These are phyloP conservation scores for Nyctibius bracteatus DNA, from an alignment of 2,113 vertebrate species.

Conservation along the genomic window DNA sequence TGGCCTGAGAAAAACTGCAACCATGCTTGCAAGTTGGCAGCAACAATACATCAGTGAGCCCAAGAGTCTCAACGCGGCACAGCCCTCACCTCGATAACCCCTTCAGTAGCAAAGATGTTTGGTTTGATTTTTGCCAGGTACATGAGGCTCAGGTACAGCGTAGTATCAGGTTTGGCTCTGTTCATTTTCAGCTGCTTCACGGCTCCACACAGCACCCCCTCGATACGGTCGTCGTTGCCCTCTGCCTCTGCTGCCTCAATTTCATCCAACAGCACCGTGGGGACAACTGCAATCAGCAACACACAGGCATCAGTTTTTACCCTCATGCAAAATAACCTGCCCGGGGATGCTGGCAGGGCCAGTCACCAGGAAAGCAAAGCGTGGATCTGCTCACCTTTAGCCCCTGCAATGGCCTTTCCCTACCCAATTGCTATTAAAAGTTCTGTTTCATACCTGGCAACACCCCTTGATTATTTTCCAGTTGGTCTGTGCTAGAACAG, in stretches of 20 bases:
- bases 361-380: not conserved
- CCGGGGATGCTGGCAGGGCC: not conserved
- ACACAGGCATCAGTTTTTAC: not conserved
- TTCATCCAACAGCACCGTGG: slow-evolving; percentile 88
- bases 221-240: slow-evolving; percentile 91
- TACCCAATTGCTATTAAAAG: not conserved
- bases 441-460: not conserved
- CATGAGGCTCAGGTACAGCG: slow-evolving; percentile 94
- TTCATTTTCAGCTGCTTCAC: slow-evolving; percentile 94
- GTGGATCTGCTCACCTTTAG: accelerated
- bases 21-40: not conserved
- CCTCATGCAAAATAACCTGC: accelerated
- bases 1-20: not conserved
- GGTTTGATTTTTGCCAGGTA: slow-evolving; percentile 98
- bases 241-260: slow-evolving; percentile 92
- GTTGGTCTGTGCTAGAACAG: accelerated
- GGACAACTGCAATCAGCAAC: slow-evolving; percentile 75
- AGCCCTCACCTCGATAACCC: slow-evolving; percentile 89
- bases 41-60: accelerated
- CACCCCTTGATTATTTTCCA: not conserved
- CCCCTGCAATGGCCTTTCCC: not conserved
- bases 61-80: accelerated
- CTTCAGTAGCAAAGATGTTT: slow-evolving; percentile 97
- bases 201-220: slow-evolving; percentile 91
- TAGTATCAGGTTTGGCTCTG: slow-evolving; percentile 91